Conservation (phyloP, 2,888 invertebrate genomes). For the Candidula unifasciata region DNA sequence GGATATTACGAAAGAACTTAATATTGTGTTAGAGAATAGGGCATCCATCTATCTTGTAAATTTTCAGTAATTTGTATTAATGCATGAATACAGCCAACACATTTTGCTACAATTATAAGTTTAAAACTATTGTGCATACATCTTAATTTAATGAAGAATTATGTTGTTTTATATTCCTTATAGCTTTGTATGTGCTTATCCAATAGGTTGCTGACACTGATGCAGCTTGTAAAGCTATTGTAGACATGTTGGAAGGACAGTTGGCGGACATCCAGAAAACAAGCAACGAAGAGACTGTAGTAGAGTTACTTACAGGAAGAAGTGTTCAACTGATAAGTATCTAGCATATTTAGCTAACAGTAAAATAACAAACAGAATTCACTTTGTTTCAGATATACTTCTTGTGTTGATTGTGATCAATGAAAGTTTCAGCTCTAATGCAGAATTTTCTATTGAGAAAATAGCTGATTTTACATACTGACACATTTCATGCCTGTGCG, state of each 20-base stretch:
- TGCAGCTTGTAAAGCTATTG: background rate
- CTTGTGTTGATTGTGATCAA: background rate
- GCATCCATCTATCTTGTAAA: no score
- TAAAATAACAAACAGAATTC: background rate
- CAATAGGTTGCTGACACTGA: background rate
- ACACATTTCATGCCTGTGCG: no score
- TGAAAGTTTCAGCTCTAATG: background rate
- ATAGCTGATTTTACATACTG: no score
- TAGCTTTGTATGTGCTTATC: background rate
- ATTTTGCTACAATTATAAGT: no score
- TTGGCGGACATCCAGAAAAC: background rate
- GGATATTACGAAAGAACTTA: no score
- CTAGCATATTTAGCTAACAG: background rate
- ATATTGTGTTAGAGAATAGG: no score
- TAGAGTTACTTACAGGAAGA: background rate
- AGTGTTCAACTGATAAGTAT: conserved; percentile 34
- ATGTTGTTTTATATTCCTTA: background rate
- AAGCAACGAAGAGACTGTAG: conserved; percentile 1
- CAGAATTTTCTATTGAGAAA: no score
- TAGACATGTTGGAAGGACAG: conserved; percentile 17
- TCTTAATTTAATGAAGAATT: no score
- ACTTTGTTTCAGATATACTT: background rate
- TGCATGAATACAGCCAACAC: no score
- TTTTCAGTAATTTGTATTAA: no score
- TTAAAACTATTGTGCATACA: no score